Conservation (phyloP, 2,113 vertebrate genomes). For the Pithys albifrons region DNA sequence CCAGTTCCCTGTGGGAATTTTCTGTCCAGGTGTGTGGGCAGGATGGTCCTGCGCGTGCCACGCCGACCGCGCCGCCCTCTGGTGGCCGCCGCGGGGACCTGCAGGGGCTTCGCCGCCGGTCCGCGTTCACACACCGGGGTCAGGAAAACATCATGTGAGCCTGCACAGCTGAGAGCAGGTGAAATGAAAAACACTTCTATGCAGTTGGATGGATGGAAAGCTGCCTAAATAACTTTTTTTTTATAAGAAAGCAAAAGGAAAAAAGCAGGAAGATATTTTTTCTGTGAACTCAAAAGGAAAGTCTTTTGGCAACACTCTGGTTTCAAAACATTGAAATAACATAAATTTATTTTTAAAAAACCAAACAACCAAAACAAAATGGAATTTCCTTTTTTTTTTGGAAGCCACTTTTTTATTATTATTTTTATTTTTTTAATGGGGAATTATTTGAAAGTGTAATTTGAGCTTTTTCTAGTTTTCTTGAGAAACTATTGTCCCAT, state of each 20-base stretch:
- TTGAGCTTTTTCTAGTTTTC: not conserved
- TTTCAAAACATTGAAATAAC: not conserved
- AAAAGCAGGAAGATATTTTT: not conserved
- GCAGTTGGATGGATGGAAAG: rapidly evolving
- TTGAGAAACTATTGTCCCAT: not conserved
- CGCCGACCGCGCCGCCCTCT: not conserved
- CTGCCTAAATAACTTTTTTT: not conserved
- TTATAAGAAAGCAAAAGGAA: not conserved
- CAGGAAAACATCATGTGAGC: rapidly evolving
- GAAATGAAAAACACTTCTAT: not conserved
- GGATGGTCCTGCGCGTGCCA: not conserved
- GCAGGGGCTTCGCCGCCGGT: rapidly evolving
- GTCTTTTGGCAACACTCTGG: not conserved
- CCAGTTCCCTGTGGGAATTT: not conserved
- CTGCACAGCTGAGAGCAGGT: rapidly evolving
- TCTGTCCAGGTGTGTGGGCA: rapidly evolving
- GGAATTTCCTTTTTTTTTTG: not conserved
- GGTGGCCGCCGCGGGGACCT: not conserved
- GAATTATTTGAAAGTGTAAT: not conserved
- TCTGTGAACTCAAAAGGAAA: not conserved
- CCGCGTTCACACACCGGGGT: rapidly evolving
- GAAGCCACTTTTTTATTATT: no score
- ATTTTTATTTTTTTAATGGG: not conserved
- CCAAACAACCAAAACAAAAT: not conserved
- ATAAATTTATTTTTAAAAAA: not conserved